Base-by-base conservation (phyloP, 2,113 vertebrate species). In the Xiphophorus maculatus region DNA sequence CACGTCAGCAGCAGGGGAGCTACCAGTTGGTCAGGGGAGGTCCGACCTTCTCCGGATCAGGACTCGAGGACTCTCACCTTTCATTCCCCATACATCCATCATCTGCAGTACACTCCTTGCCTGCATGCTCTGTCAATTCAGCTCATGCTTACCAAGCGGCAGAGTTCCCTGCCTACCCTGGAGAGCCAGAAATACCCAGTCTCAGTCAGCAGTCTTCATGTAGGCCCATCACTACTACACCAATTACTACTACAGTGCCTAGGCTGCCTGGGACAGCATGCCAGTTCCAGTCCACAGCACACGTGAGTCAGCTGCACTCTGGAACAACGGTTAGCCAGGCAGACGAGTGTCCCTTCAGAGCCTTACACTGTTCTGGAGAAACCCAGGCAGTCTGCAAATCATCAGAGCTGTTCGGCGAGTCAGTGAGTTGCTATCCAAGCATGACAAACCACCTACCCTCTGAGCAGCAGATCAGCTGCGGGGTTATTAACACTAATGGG, bases 131-230 rank as follows among this genome's bases (percentile, higher is more conserved):
- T 35, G 95, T 96, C 81, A 94, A 83, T 81, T 95, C 94, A 32
- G 91, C 94, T 54, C 69, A 84, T 1, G 75, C 89, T 40, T 95
- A 93, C 82, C 95, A 95, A 89, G 93, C 96, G 25, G 94, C 97
- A 86, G 95, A 95, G 74, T 99, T 96, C 86, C 95, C 97, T 63
- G 95, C 96, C 54, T 98, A 96, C 89, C 94, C 96, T 3, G 95
- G 88, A 89, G 97, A 96, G 89, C 94, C 96, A 51, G 88, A 96
- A 77, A 91, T 96, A 66, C 94, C 95, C 80, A 92, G 93, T 78
- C 94, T 93, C 28, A 94, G 90, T 90, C 95, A 96, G 76, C 89
- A 89, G 84, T 93, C 96, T 78, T 94, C 94, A 83, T 93, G 94
- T 64, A 90, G 96, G 86, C 93, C 94, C 73, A 88, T 91, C 62